Conservation (phyloP, 2,113 vertebrate genomes). For the Psittacara wagleri region DNA sequence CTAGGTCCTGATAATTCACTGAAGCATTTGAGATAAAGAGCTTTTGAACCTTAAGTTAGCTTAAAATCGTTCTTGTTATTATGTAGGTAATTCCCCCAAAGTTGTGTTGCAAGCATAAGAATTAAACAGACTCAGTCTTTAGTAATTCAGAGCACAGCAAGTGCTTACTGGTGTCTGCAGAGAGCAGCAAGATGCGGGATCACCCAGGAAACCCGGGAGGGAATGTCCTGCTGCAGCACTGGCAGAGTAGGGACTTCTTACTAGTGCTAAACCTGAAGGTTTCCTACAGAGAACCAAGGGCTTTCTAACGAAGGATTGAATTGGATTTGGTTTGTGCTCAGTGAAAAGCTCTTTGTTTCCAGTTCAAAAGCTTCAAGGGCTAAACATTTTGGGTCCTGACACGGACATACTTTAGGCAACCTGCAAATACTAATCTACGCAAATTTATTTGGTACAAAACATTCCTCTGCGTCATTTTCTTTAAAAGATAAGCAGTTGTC, state of each 20-base stretch:
- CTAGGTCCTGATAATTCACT: background rate
- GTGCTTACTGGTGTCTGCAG: constrained; percentile 15
- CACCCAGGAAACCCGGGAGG: constrained; percentile 65
- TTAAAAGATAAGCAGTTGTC: constrained; percentile 29
- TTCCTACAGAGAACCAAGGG: constrained; percentile 71
- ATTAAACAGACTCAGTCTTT: background rate
- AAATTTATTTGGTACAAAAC: constrained; percentile 72
- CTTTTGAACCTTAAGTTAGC: background rate
- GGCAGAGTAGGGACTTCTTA: constrained; percentile 39
- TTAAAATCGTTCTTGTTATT: background rate
- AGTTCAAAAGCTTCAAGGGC: constrained; percentile 72
- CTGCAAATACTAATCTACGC: constrained; percentile 72
- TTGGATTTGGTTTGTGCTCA: constrained; percentile 67
- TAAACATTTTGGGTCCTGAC: constrained; percentile 67
- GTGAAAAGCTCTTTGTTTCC: constrained; percentile 78
- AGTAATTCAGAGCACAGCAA: background rate
- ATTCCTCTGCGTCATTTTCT: constrained; percentile 64
- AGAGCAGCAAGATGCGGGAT: constrained; percentile 32
- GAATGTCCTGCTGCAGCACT: constrained; percentile 57
- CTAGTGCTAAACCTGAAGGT: constrained; percentile 75
- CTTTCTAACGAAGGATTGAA: constrained; percentile 79
- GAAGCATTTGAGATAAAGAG: background rate
- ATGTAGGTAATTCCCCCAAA: background rate
- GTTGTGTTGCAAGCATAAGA: background rate
- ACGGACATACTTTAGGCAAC: constrained; percentile 69